These are phyloP conservation scores for Halcyon chelicuti DNA, from an alignment of 2,797 vertebrate species.

Conservation along the genomic window DNA sequence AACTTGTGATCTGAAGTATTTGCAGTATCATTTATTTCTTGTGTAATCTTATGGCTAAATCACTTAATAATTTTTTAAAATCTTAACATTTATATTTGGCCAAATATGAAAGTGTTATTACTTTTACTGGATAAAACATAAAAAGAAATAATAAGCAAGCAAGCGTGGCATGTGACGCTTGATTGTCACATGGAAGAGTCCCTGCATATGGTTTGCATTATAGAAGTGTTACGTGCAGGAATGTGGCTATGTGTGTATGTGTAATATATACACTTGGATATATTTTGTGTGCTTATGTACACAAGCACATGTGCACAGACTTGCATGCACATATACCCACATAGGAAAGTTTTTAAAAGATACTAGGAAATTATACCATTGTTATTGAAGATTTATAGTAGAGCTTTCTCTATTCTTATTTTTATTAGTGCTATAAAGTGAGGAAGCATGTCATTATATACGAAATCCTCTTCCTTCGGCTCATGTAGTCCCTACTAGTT, in stretches of 20 bases:
- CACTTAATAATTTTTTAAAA: constrained; percentile 13
- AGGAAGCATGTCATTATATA: constrained; percentile 55
- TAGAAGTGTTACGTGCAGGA: constrained; percentile 36
- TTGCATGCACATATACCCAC: constrained; percentile 16
- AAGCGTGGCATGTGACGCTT: constrained; percentile 40
- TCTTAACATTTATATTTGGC: constrained; percentile 43
- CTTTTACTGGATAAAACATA: constrained; percentile 49
- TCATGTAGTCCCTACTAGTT: constrained; percentile 52
- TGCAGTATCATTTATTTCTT: constrained; percentile 35
- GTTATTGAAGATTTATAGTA: constrained; percentile 41
- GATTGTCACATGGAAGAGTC: constrained; percentile 29
- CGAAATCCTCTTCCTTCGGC: background rate
- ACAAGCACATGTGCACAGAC: background rate
- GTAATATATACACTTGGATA: background rate
- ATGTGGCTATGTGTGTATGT: background rate
- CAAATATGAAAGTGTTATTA: constrained; percentile 18
- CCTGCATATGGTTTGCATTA: constrained; percentile 50
- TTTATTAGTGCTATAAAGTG: constrained; percentile 64
- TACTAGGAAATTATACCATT: constrained; percentile 2
- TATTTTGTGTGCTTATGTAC: background rate
- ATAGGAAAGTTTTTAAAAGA: constrained; percentile 9
- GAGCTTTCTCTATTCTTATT: constrained; percentile 65
- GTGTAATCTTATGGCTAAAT: constrained; percentile 26
- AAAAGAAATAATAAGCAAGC: background rate
- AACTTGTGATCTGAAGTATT: constrained; percentile 17